Evolutionary conservation across 2,797 vertebrate genomes (phyloP), one percentile per base, ranked within the genome.

Genomic region (Philypnodon macrostomus): DNA sequence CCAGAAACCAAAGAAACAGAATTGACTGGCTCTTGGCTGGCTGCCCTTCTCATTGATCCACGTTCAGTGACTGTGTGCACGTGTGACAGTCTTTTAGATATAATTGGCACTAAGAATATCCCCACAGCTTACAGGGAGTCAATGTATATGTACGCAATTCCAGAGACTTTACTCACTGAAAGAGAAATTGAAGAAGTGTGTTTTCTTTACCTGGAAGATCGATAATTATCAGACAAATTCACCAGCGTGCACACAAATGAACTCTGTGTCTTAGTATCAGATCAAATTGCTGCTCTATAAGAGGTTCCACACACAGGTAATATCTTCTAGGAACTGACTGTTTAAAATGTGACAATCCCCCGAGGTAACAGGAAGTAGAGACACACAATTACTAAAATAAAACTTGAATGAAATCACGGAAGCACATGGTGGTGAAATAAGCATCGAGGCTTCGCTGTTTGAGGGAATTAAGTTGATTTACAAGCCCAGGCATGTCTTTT

Each of bases 21-120:
- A 70, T 70, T 80, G 77, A 81, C 67, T 66, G 56, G 31, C 61
- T 75, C 48, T 67, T 81, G 79, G 73, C 67, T 73, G 65, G 37
- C 49, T 65, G 79, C 73, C 73, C 62, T 53, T 52, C 19, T 38
- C 63, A 81, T 83, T 73, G 80, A 84, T 80, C 63, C 40, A 46
- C 55, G 49, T 58, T 62, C 56, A 66, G 47, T 41, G 26, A 53
- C 48, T 55, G 48, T 49, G 17, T 53, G 47, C 30, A 45, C 8
- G 36, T 15, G 37, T 17, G 66, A 70, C 70, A 73, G 74, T 78
- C 51, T 78, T 54, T 71, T 41, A 55, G 42, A 73, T 74, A 67
- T 81, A 79, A 77, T 80, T 75, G 73, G 52, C 69, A 72, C 53
- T 18, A 35, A 53, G 53, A 64, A 78, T 64, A 59, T 70, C 45